phyloP scores from a whole-genome alignment of 2,113 vertebrate species.

The Lathamus discolor region DNA sequence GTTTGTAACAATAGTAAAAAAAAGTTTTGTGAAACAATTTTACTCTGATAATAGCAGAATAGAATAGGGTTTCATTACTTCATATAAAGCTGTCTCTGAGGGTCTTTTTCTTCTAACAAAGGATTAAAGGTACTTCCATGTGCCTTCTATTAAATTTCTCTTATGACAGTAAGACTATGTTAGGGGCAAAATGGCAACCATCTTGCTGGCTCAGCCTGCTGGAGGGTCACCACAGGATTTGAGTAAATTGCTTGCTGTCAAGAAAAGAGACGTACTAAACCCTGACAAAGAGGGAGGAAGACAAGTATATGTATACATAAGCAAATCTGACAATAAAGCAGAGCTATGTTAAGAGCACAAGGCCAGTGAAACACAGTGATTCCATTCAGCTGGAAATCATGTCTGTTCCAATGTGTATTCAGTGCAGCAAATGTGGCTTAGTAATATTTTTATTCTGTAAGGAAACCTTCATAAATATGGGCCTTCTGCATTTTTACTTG shows the following conservation, averaged over 20 bases:
- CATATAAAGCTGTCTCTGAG: not conserved
- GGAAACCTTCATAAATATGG: constrained; percentile 53
- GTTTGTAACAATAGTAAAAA: not conserved
- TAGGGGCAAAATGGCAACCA: not conserved
- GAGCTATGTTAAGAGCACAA: constrained; percentile 4
- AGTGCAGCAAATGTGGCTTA: constrained; percentile 18
- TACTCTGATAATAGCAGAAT: not conserved
- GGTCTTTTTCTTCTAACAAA: constrained; percentile 9
- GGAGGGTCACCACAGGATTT: not conserved
- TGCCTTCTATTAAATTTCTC: not conserved
- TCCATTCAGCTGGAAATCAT: constrained; percentile 50
- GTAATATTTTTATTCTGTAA: constrained; percentile 68
- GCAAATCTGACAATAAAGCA: constrained; percentile 23
- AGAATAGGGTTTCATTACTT: not conserved
- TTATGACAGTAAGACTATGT: not conserved
- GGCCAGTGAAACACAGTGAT: not conserved
- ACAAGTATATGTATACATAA: constrained; percentile 1
- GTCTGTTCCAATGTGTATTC: constrained; percentile 37
- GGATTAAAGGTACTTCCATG: not conserved
- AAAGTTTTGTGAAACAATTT: not conserved
- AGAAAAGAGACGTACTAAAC: not conserved
- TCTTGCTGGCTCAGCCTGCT: not conserved
- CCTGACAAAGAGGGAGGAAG: not conserved
- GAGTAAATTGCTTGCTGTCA: not conserved
- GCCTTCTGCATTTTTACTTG: constrained; percentile 63